phyloP scores from a whole-genome alignment of 2,797 vertebrate species.

The Artibeus jamaicensis region DNA sequence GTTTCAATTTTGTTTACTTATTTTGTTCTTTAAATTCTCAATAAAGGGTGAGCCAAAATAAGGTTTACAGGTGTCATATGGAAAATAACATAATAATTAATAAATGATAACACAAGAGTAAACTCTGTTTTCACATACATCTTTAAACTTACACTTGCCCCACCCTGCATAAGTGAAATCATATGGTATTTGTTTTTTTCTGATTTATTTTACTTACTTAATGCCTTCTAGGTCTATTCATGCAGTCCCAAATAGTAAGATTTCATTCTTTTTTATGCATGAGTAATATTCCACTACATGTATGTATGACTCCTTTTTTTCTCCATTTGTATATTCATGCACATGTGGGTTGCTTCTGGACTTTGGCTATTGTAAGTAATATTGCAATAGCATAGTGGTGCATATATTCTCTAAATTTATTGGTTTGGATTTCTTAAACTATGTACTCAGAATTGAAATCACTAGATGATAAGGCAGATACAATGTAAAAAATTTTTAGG shows the following conservation, averaged over 20 bases:
- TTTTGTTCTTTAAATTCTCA: not conserved
- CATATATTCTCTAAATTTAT: not conserved
- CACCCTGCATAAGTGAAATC: not conserved
- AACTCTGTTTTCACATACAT: not conserved
- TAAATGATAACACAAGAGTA: not conserved
- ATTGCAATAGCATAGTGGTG: not conserved
- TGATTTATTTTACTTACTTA: not conserved
- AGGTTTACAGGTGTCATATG: not conserved
- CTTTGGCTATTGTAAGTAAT: not conserved
- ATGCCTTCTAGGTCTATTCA: not conserved
- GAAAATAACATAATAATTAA: not conserved
- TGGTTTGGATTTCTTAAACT: not conserved
- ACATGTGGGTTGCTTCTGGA: not conserved
- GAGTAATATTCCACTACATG: not conserved
- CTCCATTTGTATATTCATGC: not conserved
- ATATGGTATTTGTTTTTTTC: not conserved
- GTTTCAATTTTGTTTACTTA: not conserved
- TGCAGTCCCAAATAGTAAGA: not conserved
- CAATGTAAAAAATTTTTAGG: too few relatives aligned
- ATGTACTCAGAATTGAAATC: not conserved
- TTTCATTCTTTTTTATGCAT: not conserved
- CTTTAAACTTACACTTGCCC: not conserved
- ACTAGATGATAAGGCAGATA: not conserved
- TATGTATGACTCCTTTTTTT: not conserved
- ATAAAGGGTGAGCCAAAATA: not conserved